Percentiles rank a stretch among this genome's conserved stretches.
Evolutionary conservation across 2,113 vertebrate genomes (phyloP).

Genomic region (Telmatochromis sp.): DNA sequence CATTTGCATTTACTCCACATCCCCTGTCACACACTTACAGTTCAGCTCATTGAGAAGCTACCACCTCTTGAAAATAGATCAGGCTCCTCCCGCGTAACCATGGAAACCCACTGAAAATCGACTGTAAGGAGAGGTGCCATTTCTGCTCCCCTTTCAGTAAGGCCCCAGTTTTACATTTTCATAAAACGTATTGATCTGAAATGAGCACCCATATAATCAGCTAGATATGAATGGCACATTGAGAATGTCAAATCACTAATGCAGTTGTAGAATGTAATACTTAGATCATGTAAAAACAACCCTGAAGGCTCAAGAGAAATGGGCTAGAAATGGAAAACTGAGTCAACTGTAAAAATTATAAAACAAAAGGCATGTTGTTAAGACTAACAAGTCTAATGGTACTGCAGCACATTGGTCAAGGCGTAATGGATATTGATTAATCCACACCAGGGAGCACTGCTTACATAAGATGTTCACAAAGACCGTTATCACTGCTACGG

Average conservation of each 20-base stretch:
- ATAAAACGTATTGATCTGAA: neutral
- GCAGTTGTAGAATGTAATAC: neutral
- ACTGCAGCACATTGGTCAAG: neutral
- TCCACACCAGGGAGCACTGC: neutral
- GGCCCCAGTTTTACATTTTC: neutral
- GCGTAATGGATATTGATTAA: slow-evolving; percentile 41
- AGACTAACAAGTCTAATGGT: neutral
- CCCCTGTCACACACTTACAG: slow-evolving; percentile 14
- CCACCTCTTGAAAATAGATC: slow-evolving; percentile 59
- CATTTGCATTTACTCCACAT: slow-evolving; percentile 50
- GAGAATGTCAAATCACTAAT: neutral
- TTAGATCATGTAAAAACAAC: neutral
- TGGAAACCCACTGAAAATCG: slow-evolving; percentile 56
- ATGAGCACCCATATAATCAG: neutral
- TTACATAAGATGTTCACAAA: neutral
- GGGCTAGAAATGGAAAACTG: neutral
- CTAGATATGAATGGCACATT: neutral
- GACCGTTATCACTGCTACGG: slow-evolving; percentile 28
- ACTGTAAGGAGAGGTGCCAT: slow-evolving; percentile 21
- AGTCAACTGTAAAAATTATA: neutral
- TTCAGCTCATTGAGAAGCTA: slow-evolving; percentile 43
- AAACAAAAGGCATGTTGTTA: neutral
- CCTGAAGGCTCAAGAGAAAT: neutral
- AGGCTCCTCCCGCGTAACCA: slow-evolving; percentile 57
- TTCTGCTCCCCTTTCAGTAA: neutral